These are phyloP conservation scores for Streblospio benedicti DNA, from an alignment of 1,140 invertebrate genomes.

Conservation along the genomic window DNA sequence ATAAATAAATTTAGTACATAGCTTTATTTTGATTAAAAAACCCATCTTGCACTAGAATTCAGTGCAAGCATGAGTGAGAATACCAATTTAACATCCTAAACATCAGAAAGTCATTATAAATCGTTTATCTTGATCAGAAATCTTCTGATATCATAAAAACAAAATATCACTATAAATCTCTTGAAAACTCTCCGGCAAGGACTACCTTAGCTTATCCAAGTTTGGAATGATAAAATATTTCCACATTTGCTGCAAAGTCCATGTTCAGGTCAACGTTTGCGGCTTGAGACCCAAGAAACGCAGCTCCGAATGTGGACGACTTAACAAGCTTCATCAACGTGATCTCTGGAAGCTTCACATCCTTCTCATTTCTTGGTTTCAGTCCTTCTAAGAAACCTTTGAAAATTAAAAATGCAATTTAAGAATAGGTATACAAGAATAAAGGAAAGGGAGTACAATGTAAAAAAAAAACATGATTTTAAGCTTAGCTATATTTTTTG, in stretches of 20 bases:
- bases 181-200: no score
- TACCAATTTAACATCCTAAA: no score
- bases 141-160: no score
- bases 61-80: no score
- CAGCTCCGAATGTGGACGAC: constrained; percentile 63
- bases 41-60: no score
- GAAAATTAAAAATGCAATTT: constrained; percentile 8
- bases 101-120: no score
- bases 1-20: no score
- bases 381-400: constrained; percentile 34
- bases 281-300: constrained; percentile 62
- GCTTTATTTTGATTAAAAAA: no score
- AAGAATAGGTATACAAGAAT: no score
- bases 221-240: constrained; percentile 51
- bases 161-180: no score
- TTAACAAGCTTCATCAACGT: constrained; percentile 58
- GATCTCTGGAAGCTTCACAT: constrained; percentile 50
- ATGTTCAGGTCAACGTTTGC: constrained; percentile 48
- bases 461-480: neutral
- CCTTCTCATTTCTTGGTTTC: constrained; percentile 10
- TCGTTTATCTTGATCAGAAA: no score
- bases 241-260: constrained; percentile 52
- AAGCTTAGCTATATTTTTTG: neutral
- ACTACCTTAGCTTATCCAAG: no score
- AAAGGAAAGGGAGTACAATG: neutral